A percentile compares a stretch with the other conserved stretches of the same genome.
These are phyloP conservation scores for Lagopus leucura DNA, from an alignment of 2,113 vertebrate genomes.

Conservation along the genomic window DNA sequence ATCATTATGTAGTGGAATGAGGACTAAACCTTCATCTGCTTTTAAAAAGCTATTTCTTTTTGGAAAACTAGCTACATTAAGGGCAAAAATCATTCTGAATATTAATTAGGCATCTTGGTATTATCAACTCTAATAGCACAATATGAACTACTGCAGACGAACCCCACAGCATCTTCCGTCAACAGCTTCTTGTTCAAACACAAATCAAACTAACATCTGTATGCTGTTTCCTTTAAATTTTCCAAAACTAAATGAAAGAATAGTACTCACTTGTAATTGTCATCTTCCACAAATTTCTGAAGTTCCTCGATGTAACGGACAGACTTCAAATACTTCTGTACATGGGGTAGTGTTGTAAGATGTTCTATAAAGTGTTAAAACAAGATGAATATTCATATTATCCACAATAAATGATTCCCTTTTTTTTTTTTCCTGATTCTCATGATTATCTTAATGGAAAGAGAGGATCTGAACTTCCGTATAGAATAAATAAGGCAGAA, in stretches of 20 bases:
- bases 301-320: constrained; percentile 96
- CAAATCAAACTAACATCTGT: not conserved
- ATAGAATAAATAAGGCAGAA: not conserved
- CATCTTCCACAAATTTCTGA: constrained; percentile 96
- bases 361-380: constrained; percentile 78
- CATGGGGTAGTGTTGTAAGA: constrained; percentile 88
- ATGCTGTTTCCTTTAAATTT: not conserved
- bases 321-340: constrained; percentile 95
- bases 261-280: constrained; percentile 93
- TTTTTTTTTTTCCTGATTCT: not conserved
- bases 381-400: not conserved
- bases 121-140: not conserved
- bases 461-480: not conserved
- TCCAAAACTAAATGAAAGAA: not conserved
- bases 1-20: not conserved
- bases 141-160: not conserved
- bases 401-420: not conserved
- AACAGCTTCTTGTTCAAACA: not conserved
- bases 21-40: not conserved
- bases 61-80: not conserved
- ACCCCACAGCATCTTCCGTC: not conserved
- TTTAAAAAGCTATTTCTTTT: not conserved
- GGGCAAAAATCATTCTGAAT: not conserved
- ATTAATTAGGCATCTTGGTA: not conserved
- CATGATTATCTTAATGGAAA: not conserved